phyloP scores from a whole-genome alignment of 1,140 invertebrate species.

The Ridgeia piscesae region DNA sequence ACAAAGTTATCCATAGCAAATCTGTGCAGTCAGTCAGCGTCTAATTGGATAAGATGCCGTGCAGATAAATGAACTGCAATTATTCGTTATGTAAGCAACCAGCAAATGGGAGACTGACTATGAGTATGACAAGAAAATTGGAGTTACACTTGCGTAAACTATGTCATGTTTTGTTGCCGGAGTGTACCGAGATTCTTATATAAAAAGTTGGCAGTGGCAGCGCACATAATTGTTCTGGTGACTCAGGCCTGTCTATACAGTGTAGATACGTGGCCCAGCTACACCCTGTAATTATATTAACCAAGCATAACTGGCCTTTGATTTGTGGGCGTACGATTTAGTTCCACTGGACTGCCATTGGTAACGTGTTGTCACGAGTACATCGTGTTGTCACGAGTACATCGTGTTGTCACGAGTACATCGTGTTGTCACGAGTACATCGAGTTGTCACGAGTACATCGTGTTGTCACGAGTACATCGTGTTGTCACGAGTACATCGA shows the following conservation, averaged over 20 bases:
- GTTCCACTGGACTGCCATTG: background rate
- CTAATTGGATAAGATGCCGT: background rate
- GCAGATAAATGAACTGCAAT: background rate
- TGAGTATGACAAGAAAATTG: background rate
- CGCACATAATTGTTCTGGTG: background rate
- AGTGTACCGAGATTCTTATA: background rate
- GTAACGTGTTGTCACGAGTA: background rate
- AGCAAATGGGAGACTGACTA: background rate
- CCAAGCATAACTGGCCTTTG: background rate
- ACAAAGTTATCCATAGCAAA: background rate
- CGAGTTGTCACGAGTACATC: no score
- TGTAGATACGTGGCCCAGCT: background rate
- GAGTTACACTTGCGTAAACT: background rate
- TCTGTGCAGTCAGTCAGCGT: background rate
- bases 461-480: background rate
- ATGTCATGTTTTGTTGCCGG: background rate
- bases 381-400: background rate
- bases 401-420: background rate
- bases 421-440: no score
- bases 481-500: no score
- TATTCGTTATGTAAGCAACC: background rate
- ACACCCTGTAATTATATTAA: background rate
- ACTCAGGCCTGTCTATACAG: background rate
- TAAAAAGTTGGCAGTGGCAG: background rate
- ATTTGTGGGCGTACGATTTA: background rate